Conservation (phyloP, 2,888 invertebrate species). For the Coelinius sp. region DNA sequence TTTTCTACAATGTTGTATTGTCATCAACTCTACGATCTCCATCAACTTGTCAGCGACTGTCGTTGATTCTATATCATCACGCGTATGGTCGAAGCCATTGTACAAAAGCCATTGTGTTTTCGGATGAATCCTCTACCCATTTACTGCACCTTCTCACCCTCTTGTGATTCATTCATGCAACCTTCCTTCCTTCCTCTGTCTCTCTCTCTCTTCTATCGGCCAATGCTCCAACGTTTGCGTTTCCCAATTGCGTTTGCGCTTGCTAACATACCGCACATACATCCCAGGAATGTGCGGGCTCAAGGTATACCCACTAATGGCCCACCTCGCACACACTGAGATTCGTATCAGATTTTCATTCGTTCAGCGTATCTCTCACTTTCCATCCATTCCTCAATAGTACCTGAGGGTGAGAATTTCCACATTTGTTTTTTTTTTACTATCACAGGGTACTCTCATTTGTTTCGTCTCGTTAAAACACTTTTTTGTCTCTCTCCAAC, state of each 20-base stretch:
- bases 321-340: conserved; percentile 14
- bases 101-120: conserved; percentile 45
- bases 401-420: background rate
- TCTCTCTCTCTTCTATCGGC: conserved; percentile 19
- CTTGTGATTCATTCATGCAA: conserved; percentile 9
- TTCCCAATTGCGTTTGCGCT: conserved; percentile 24
- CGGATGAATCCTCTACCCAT: conserved; percentile 32
- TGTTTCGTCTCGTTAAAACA: conserved; percentile 13
- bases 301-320: conserved; percentile 26
- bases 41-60: background rate
- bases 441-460: background rate
- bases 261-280: conserved; percentile 6
- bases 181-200: conserved; percentile 11
- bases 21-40: background rate
- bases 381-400: background rate
- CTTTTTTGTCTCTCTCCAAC: background rate
- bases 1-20: background rate
- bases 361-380: background rate
- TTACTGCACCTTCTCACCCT: background rate
- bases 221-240: conserved; percentile 11
- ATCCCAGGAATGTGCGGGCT: conserved; percentile 5
- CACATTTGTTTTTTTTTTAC: background rate
- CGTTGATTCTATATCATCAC: conserved; percentile 44
- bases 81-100: conserved; percentile 44
- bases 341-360: conserved; percentile 18